Base-by-base conservation (phyloP, 2,113 vertebrate species). In the Syngnathus scovelli region DNA sequence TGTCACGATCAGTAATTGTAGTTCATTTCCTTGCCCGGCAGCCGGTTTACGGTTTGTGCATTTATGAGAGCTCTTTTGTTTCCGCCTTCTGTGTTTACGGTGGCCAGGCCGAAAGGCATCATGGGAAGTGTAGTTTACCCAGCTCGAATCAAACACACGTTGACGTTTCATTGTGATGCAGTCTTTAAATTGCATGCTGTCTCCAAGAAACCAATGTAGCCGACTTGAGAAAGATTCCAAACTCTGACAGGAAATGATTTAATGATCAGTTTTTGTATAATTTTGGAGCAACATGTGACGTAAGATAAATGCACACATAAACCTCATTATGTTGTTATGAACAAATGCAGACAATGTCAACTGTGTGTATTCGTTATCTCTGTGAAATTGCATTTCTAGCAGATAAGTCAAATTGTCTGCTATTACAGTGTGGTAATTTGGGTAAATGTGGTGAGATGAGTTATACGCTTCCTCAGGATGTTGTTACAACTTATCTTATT, bases 21-120 rank as follows among this genome's bases (percentile, higher is more conserved):
- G 49, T 69, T 68, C 68, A 18, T 56, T 78, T 46, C 72, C 77
- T 68, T 77, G 74, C 48, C 67, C 64, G 11, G 56, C 64, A 61
- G 55, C 58, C 73, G 46, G 64, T 80, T 78, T 78, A 64, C 78
- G 62, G 27, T 81, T 85, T 80, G 49, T 52, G 49, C 7, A 52
- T 52, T 75, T 56, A 64, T 39, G 62, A 81, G 68, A 71, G 27
- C 77, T 66, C 61, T 74, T 81, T 83, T 79, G 76, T 85, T 79
- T 81, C 83, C 79, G 81, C 75, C 27, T 73, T 76, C 68, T 64
- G 61, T 71, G 66, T 78, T 79, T 76, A 78, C 78, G 78, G 76
- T 78, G 19, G 58, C 19, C 15, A 55, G 4, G 6, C 21, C 58
- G 19, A 61, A 21, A 1, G 39, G 78, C 5, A 51, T 72, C 13